Conservation (phyloP, 2,113 vertebrate genomes). For the Cynocephalus volans region DNA sequence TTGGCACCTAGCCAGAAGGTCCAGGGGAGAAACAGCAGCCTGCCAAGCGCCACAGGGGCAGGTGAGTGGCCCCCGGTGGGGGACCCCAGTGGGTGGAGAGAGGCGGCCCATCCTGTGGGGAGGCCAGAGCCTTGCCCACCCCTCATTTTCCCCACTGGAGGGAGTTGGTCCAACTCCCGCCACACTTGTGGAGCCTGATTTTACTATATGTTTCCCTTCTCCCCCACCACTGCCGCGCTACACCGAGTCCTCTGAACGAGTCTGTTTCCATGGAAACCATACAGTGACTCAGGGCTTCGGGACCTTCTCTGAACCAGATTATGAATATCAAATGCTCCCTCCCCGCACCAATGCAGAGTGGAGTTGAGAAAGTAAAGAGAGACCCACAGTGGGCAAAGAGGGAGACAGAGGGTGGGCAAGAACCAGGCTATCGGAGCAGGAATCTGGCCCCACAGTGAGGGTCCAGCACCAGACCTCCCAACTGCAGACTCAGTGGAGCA, state of each 20-base stretch:
- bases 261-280: constrained; percentile 92
- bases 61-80: not conserved
- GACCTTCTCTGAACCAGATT: constrained; percentile 89
- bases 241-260: constrained; percentile 87
- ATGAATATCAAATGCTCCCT: constrained; percentile 83
- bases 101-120: not conserved
- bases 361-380: constrained; percentile 69
- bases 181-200: constrained; percentile 79
- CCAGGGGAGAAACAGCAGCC: not conserved
- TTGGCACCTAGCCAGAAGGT: not conserved
- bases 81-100: not conserved
- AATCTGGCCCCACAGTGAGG: not conserved
- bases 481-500: not conserved
- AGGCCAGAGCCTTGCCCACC: not conserved
- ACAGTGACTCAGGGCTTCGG: constrained; percentile 92
- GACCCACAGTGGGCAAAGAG: not conserved
- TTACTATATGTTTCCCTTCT: constrained; percentile 82
- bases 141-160: not conserved
- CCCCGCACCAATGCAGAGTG: constrained; percentile 70
- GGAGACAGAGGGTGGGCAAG: not conserved
- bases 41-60: not conserved
- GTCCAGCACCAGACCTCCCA: not conserved
- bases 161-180: constrained; percentile 60
- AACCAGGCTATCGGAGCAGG: not conserved
- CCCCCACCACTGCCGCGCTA: constrained; percentile 80